Evolutionary conservation across 1,140 invertebrate genomes (phyloP), one percentile per base, ranked within the genome.

Genomic region (Cryptotermes secundus): DNA sequence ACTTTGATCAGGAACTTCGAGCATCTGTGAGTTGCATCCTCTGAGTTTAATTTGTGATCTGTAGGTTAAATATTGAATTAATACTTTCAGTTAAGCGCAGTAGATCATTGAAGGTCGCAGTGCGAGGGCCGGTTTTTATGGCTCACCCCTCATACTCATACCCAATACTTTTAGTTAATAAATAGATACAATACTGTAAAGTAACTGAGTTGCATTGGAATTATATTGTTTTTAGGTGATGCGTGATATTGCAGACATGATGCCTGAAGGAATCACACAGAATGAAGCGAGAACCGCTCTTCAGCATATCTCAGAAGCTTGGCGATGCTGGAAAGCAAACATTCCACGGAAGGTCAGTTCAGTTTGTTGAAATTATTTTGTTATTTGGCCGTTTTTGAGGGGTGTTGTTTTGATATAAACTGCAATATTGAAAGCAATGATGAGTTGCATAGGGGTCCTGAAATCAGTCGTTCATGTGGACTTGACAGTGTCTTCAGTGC

Each of bases 231-330:
- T 80, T 31, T 86, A 92, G 91, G 93, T 94, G 26, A 99, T 99
- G 99, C 99, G 99, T 90, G 99, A 99, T 89, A 99, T 99, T 88
- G 94, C 99, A 1, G 99, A 99, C 88, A 99, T 99, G 99, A 99
- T 99, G 99, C 99, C 99, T 0, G 99, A 99, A 91, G 99, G 99
- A 86, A 99, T 99, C 87, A 99, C 99, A 88, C 98, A 99, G 89
- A 99, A 99, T 90, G 99, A 99, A 90, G 99, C 99, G 0, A 93
- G 98, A 86, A 99, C 99, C 0, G 99, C 99, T 87, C 91, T 99
- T 86, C 99, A 99, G 89, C 99, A 99, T 93, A 91, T 99, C 49
- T 99, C 97, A 84, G 99, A 99, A 91, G 99, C 99, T 0, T 99
- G 99, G 99, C 91, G 99, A 85, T 99, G 98, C 90, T 99, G 99